These are phyloP conservation scores for Bufo bufo DNA, from an alignment of 2,113 vertebrate genomes.

Conservation along the genomic window DNA sequence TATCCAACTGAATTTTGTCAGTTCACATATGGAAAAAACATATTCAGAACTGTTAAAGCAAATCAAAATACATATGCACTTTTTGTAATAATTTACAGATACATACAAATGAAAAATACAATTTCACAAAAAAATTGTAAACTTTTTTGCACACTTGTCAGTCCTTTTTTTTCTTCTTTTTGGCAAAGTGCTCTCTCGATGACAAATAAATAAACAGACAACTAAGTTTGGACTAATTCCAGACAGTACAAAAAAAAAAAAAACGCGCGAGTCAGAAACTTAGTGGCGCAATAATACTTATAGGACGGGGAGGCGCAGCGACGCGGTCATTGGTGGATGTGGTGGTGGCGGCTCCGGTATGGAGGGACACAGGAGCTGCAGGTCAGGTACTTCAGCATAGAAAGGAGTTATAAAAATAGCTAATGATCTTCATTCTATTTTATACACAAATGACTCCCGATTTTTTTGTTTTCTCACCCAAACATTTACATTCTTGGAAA, in stretches of 20 bases:
- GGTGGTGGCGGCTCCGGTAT: background rate
- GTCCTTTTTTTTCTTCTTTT: constrained; percentile 65
- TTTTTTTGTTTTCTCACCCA: constrained; percentile 63
- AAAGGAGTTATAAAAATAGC: constrained; percentile 63
- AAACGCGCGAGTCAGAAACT: constrained; percentile 72
- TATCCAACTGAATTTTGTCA: constrained; percentile 73
- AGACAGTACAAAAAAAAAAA: constrained; percentile 79
- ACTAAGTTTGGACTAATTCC: constrained; percentile 76
- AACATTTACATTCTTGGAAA: constrained; percentile 73
- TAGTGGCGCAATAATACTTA: constrained; percentile 72
- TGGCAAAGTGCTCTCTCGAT: constrained; percentile 83
- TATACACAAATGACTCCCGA: constrained; percentile 68
- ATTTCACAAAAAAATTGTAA: constrained; percentile 81
- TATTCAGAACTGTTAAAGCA: constrained; percentile 74
- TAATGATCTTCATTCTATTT: constrained; percentile 69
- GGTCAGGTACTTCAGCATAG: background rate
- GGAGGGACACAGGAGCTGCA: background rate
- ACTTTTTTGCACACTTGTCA: constrained; percentile 82
- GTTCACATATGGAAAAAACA: constrained; percentile 73
- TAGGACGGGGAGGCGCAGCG: constrained; percentile 64
- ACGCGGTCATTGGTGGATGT: constrained; percentile 69
- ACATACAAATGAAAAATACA: constrained; percentile 78
- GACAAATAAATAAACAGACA: constrained; percentile 85
- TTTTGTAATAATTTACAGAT: constrained; percentile 81
- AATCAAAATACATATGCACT: constrained; percentile 78